Evolutionary conservation across 1,140 invertebrate genomes (phyloP), one percentile per base, ranked within the genome.

Genomic region (Cyclina sinensis): DNA sequence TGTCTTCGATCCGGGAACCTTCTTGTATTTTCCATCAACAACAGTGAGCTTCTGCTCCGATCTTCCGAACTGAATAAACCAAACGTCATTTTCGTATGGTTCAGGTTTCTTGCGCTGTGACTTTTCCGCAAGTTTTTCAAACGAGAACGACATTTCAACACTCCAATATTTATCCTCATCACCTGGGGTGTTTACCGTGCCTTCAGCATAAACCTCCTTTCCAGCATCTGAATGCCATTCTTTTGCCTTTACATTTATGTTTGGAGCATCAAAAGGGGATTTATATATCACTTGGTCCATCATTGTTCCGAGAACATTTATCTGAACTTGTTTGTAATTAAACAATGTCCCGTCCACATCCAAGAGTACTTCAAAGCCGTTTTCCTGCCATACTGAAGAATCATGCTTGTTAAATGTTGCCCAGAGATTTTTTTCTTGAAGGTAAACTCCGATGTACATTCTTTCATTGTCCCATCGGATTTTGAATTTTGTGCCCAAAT

Each of bases 371-470:
- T 86, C 83, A 21, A 86, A 73, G 14, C 70, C 83, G 62, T 76
- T 86, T 76, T 86, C 83, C 16, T 37, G 32, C 46, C 51, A 86
- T 16, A 86, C 76, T 16, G 1, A 11, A 1, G 39, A 43, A n/a
- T 88, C 86, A 43, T 80, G 57, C 43, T 62, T 39, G n/a, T 18
- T 30, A 18, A 62, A 39, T 32, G 85, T 87, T 21, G 74, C 91
- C 91, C 91, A 93, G 0, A 93, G 79, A 35, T 91, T 80, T 14
- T 79, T 81, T 35, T 92, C 93, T 87, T 93, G 84, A 12, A 93
- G 14, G 46, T 79, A 90, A 18, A 86, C 92, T 14, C 86, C 93
- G 0, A 93, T 46, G 74, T 90, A 93, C 43, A 93, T 74, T 70
- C 84, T 84, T 14, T 74, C 87, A 82, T 92, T 80, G 57, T 93